A percentile compares a stretch with the other conserved stretches of the same genome.
Conservation (phyloP, 2,113 vertebrate genomes). For the Tinamus guttatus region DNA sequence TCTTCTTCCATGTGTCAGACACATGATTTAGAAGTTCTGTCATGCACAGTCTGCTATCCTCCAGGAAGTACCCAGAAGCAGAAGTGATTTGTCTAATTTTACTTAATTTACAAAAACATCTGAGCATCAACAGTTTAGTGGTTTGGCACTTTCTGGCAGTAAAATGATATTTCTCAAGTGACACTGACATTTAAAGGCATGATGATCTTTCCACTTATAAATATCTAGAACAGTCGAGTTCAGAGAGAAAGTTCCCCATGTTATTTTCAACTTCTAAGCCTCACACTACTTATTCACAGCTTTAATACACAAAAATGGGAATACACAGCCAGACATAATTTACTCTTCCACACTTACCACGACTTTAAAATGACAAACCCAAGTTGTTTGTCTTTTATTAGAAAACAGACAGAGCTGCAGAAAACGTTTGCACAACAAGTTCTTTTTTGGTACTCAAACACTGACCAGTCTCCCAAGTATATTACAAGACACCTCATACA, state of each 20-base stretch:
- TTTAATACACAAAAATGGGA: conserved; percentile 37
- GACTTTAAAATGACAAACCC: conserved; percentile 2
- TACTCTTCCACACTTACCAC: conserved; percentile 20
- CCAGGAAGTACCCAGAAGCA: not conserved
- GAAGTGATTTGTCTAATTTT: not conserved
- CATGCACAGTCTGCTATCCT: not conserved
- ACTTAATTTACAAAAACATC: not conserved
- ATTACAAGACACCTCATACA: not conserved
- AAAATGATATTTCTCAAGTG: conserved; percentile 3
- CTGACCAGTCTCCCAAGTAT: not conserved
- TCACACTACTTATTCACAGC: conserved; percentile 42
- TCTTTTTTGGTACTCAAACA: not conserved
- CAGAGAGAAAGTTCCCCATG: conserved; percentile 14
- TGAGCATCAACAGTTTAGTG: not conserved
- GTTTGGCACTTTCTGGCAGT: not conserved
- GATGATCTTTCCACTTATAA: not conserved
- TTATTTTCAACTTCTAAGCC: conserved; percentile 36
- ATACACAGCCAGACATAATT: conserved; percentile 3
- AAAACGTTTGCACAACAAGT: not conserved
- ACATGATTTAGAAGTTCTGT: not conserved
- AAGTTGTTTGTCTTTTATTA: not conserved
- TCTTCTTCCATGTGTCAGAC: not conserved
- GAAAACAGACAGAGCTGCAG: not conserved
- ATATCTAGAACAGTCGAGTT: conserved; percentile 22
- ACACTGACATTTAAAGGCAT: conserved; percentile 10